Base-by-base conservation (phyloP, 2,888 invertebrate genomes). In the Limnephilus rhombicus region DNA sequence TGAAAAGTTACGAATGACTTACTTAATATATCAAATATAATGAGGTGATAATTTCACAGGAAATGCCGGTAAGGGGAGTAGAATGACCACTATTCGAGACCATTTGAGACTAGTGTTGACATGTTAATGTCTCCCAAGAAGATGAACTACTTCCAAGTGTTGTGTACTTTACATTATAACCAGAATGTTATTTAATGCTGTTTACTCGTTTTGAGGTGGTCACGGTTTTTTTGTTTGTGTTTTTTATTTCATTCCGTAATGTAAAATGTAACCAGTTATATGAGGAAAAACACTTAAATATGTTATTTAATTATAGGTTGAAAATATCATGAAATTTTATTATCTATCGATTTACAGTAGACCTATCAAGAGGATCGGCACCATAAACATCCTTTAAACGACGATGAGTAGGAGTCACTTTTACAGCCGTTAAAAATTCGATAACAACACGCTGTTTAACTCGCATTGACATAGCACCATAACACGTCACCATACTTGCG, bases 1-100 rank as follows among this genome's bases (percentile, higher is more conserved):
- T 83, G 37, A 83, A 41, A 37, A 83, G 24, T 37, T 83, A 24
- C 37, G 37, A 83, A 34, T 37, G 83, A 83, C 37, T 83, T 83
- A 37, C 83, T 83, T 83, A 37, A 24, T 83, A 83, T 11, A 83
- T 83, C 37, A 83, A 83, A 83, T 83, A 24, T 83, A 83, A 83
- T 83, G 83, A 83, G 37, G 31, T 83, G 34, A 41, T 83, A 83
- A 37, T 24, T 83, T 37, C 37, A 24, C 31, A 18, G 18, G 34
- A 83, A 83, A 83, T 37, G 68, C 68, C 68, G 24, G n/a, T 68
- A 2, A 68, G n/a, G 1, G 2, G n/a, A 68, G 24, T 68, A 68
- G 68, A 68, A 68, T 68, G 68, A 68, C 68, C 9, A 68, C 68
- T n/a, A 68, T 68, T 68, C 68, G 68, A 68, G 68, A 68, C 68